phyloP scores from a whole-genome alignment of 2,797 vertebrate genomes.

The Acrossocheilus wenchowensis region DNA sequence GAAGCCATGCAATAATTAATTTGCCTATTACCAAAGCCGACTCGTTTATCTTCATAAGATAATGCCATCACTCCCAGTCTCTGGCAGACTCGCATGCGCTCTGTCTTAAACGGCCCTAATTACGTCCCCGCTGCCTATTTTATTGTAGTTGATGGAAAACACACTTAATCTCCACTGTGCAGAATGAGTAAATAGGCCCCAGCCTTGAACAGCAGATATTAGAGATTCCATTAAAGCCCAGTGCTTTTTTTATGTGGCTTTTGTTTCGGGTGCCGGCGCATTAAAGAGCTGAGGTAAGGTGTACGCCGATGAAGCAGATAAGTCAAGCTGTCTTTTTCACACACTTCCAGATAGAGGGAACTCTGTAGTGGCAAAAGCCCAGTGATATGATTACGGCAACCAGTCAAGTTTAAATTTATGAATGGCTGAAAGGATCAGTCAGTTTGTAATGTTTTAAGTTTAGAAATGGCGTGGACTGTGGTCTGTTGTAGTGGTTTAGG shows the following conservation, averaged over 20 bases:
- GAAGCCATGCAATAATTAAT: constrained; percentile 79
- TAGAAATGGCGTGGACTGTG: neutral
- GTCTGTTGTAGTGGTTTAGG: neutral
- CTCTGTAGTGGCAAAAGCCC: neutral
- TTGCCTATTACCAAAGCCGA: constrained; percentile 76
- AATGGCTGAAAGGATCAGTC: neutral
- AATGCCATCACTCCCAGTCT: constrained; percentile 73
- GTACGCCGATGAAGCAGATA: constrained; percentile 4
- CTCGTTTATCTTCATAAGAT: constrained; percentile 76
- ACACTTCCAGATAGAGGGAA: neutral
- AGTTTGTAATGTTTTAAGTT: neutral
- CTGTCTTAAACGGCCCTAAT: constrained; percentile 68
- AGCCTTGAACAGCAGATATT: constrained; percentile 64
- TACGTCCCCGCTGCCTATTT: constrained; percentile 65
- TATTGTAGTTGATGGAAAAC: constrained; percentile 70
- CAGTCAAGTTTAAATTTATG: neutral
- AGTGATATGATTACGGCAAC: neutral
- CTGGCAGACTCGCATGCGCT: constrained; percentile 67
- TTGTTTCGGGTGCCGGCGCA: constrained; percentile 32
- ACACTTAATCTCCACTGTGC: constrained; percentile 68
- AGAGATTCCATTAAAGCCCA: constrained; percentile 64
- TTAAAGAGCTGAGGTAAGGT: constrained; percentile 46
- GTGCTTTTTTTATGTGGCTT: constrained; percentile 55
- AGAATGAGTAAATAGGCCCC: constrained; percentile 65
- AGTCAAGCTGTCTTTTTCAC: constrained; percentile 29